phyloP scores from a whole-genome alignment of 2,888 invertebrate genomes.

The Dicranocentrus wangi region DNA sequence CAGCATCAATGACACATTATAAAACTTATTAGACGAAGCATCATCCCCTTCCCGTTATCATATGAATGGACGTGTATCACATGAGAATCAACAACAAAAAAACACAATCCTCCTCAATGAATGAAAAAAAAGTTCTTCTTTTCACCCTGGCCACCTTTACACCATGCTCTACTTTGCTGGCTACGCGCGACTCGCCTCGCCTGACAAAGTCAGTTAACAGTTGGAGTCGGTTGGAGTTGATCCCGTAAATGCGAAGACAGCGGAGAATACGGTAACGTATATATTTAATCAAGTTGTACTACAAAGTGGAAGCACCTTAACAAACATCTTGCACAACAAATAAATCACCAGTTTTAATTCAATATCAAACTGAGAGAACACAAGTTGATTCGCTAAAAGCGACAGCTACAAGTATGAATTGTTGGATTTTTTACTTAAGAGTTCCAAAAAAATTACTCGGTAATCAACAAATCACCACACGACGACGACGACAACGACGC shows the following conservation, averaged over 20 bases:
- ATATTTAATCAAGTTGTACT: neutral
- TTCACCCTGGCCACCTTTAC: neutral
- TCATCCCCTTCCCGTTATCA: neutral
- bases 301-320: slow-evolving; percentile 28
- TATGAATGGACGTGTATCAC: neutral
- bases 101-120: slow-evolving; percentile 15
- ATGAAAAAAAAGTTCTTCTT: neutral
- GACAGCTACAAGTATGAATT: no score
- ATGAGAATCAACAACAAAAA: slow-evolving; percentile 6
- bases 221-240: slow-evolving; percentile 4
- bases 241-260: slow-evolving; percentile 23
- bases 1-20: neutral
- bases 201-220: slow-evolving; percentile 4
- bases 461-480: neutral
- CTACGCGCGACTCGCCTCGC: no score
- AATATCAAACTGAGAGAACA: no score
- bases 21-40: no score
- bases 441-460: neutral
- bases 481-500: no score
- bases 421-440: no score
- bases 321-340: slow-evolving; percentile 12
- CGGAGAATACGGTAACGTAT: slow-evolving; percentile 1
- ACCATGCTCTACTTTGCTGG: neutral
- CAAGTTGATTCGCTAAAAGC: no score
- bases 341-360: no score